Base-by-base conservation (phyloP, 2,113 vertebrate species). In the Bothrops jararaca region DNA sequence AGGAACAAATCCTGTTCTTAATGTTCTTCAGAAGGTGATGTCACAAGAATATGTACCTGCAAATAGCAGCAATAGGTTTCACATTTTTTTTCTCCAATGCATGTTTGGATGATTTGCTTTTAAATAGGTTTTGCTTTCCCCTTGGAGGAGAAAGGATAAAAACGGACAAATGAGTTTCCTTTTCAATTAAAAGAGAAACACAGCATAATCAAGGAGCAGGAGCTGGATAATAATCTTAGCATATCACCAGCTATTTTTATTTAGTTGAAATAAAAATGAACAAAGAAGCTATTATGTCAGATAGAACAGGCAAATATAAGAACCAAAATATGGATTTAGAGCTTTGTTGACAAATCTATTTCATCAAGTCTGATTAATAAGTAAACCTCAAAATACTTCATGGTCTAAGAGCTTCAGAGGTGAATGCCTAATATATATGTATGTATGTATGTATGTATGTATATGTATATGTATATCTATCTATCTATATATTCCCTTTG, bases 261-360 rank as follows among this genome's bases (percentile, higher is more conserved):
- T 91, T 64, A 9, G 91, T 95, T 94, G 89, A 54, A 91, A 85
- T 88, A 50, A 74, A 80, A 89, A 89, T 5, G 90, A 93, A 88
- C 58, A 74, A 5, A 39, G n/a, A 88, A 89, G 9, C 22, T 42
- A 85, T 91, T 18, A 26, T 22, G 26, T 57, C 85, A 69, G 5
- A 39, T n/a, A 24, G 18, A 69, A 56, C 8, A 48, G 88, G 48
- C 26, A 80, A 89, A 52, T 89, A 90, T 18, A 34, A 48, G 39
- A 80, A 45, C 13, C 20, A 20, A 93, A 97, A 94, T 95, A 95
- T 94, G 90, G 95, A 97, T 95, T 97, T 96, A 97, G 97, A 97
- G 97, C 97, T 98, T 98, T 96, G 96, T 94, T 96, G 96, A 97
- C 97, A 97, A 85, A 97, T 97, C 96, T 97, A 92, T 93, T 97